Conservation (phyloP, 2,797 vertebrate species). For the Epinephelus coioides region DNA sequence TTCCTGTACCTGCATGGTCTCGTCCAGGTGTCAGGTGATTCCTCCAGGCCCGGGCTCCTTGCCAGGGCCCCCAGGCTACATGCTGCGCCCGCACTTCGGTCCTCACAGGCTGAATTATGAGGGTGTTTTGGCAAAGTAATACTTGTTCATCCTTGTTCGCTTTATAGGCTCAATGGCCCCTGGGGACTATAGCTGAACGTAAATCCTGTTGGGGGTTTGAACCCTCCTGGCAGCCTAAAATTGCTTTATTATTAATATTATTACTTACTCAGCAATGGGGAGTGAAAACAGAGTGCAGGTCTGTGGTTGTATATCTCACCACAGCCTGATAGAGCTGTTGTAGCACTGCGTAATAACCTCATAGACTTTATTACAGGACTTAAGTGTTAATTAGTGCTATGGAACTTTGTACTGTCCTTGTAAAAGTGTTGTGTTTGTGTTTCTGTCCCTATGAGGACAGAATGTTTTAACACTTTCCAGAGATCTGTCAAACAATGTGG, state of each 20-base stretch:
- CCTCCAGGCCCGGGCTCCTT: conserved; percentile 10
- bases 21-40: conserved; percentile 13
- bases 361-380: not conserved
- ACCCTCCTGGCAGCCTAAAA: conserved; percentile 31
- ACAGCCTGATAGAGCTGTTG: conserved; percentile 5
- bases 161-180: conserved; percentile 11
- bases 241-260: conserved; percentile 34
- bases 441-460: not conserved
- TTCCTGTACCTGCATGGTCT: conserved; percentile 5
- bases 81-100: conserved; percentile 36
- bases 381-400: conserved; percentile 11
- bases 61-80: conserved; percentile 27
- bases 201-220: conserved; percentile 26
- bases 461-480: not conserved
- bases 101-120: conserved; percentile 54
- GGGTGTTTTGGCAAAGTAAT: conserved; percentile 33
- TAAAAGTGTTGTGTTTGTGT: not conserved
- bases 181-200: conserved; percentile 3
- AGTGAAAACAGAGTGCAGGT: not conserved
- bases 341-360: not conserved
- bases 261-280: conserved; percentile 9
- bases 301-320: not conserved
- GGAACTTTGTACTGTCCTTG: not conserved
- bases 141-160: conserved; percentile 34
- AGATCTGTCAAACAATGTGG: not conserved